Base-by-base conservation (phyloP, 2,113 vertebrate species). In the Gambusia holbrooki region DNA sequence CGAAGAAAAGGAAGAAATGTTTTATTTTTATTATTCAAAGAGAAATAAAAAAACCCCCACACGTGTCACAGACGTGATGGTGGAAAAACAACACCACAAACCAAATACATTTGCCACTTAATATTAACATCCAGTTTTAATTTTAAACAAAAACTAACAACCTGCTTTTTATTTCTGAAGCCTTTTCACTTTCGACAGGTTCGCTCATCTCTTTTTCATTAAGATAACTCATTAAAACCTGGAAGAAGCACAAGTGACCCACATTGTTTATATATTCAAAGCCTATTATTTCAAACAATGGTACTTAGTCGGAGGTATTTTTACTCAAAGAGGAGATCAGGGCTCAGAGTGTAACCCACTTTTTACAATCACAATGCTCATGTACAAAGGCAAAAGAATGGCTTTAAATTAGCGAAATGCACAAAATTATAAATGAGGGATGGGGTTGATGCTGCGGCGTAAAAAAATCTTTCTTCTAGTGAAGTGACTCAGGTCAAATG, bases 281-380 rank as follows among this genome's bases (percentile, higher is more conserved):
- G 63, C 69, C 33, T 42, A 45, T 71, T 87, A 88, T 88, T 84
- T 84, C 78, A 33, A 63, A 27, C 33, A 81, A 61, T 76, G 81
- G 74, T 84, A 84, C 77, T 81, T 82, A 80, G 76, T 82, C 79
- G 77, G 45, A 60, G 79, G 81, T 84, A 73, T 88, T 82, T 80
- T 73, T 80, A 87, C 76, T 67, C 51, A 58, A 58, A 58, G 22
- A 54, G 79, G 15, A 73, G 75, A 76, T 71, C 62, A 33, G 73
- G 15, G 66, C 66, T 29, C 71, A 78, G 76, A 27, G 63, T 27
- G 76, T 76, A 76, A 69, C 73, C 77, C 51, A 42, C 62, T 79
- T 67, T 60, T 76, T 58, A n/a, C 22, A 19, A 81, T 66, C 19
- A 5, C 28, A n/a, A 42, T 67, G n/a, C 60, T 62, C 58, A 11